These are phyloP conservation scores for Oreochromis mossambicus DNA, from an alignment of 2,797 vertebrate species.

Conservation along the genomic window DNA sequence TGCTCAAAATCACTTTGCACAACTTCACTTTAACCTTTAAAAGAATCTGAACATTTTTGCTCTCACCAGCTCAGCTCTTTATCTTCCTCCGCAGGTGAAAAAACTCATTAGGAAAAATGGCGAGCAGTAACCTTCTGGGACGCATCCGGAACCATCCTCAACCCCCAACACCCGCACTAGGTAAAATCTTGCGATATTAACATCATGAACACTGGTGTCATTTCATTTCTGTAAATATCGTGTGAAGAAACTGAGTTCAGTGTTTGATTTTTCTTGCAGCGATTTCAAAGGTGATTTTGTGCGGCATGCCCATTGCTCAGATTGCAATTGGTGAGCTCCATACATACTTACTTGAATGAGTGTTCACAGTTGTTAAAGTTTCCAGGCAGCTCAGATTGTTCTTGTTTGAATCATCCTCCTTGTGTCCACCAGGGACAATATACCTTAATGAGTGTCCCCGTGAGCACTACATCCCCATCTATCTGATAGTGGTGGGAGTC, in stretches of 20 bases:
- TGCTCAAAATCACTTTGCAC: neutral
- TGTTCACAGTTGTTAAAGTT: neutral
- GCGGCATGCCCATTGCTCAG: slow-evolving; percentile 56
- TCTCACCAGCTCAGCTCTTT: neutral
- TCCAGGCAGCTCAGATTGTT: neutral
- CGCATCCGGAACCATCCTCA: slow-evolving; percentile 1
- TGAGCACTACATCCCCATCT: slow-evolving; percentile 73
- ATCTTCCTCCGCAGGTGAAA: neutral
- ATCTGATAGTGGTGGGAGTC: slow-evolving; percentile 68
- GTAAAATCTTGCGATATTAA: slow-evolving; percentile 20
- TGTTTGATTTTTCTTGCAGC: slow-evolving; percentile 30
- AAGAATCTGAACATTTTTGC: neutral
- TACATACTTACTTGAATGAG: neutral
- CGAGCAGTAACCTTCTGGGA: neutral
- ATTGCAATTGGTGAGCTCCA: slow-evolving; percentile 68
- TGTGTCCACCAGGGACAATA: slow-evolving; percentile 45
- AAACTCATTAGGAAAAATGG: slow-evolving; percentile 18
- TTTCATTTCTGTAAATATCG: too few species aligned
- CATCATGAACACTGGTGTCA: neutral
- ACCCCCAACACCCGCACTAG: neutral
- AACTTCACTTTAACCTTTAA: neutral
- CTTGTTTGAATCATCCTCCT: accelerated
- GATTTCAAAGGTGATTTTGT: slow-evolving; percentile 11
- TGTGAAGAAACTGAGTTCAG: neutral
- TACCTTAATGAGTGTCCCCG: slow-evolving; percentile 68